A percentile compares a stretch with the other conserved stretches of the same genome.
phyloP scores from a whole-genome alignment of 2,888 invertebrate genomes.

The Andrena flavipes region DNA sequence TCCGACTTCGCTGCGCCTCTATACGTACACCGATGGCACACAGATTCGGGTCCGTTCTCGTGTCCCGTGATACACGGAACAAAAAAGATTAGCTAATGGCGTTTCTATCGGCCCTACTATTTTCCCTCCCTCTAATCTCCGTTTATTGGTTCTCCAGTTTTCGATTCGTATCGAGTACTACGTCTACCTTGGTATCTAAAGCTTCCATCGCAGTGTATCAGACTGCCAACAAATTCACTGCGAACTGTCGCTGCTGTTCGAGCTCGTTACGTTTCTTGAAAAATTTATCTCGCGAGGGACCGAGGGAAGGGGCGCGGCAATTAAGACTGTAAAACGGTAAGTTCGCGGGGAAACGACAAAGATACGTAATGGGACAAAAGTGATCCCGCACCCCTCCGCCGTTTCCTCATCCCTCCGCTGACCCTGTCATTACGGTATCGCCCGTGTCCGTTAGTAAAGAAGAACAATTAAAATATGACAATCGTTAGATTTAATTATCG shows the following conservation, averaged over 20 bases:
- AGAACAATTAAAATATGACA: constrained; percentile 84
- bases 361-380: constrained; percentile 68
- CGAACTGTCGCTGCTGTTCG: neutral
- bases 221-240: constrained; percentile 1
- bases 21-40: constrained; percentile 22
- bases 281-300: neutral
- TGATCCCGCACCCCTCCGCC: constrained; percentile 25
- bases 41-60: constrained; percentile 69
- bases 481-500: constrained; percentile 84
- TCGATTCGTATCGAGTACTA: constrained; percentile 28
- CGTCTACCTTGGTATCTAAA: neutral
- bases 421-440: constrained; percentile 68
- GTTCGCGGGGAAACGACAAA: constrained; percentile 52
- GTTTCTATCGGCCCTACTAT: constrained; percentile 55
- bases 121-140: neutral
- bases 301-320: constrained; percentile 42
- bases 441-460: constrained; percentile 71
- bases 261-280: neutral
- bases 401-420: constrained; percentile 31
- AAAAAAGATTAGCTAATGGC: constrained; percentile 63
- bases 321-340: constrained; percentile 62
- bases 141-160: constrained; percentile 2
- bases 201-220: neutral
- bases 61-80: constrained; percentile 66
- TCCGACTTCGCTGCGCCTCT: constrained; percentile 53